Conservation (phyloP, 2,888 invertebrate species). For the Sesia apiformis region DNA sequence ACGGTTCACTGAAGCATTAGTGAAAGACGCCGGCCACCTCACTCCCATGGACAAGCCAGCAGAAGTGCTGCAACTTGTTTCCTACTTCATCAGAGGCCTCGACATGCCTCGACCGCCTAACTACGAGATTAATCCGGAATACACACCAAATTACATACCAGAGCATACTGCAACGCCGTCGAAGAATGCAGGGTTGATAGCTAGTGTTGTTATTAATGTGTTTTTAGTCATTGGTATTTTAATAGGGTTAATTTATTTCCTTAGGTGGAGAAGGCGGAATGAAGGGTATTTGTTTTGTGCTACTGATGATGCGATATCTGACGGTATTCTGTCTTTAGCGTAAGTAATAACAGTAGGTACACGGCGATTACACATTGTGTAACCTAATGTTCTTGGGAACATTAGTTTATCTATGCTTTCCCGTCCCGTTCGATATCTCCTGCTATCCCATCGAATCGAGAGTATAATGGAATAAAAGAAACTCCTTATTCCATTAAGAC, state of each 20-base stretch:
- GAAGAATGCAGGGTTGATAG: slow-evolving; percentile 22
- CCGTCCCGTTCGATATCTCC: too few relatives aligned
- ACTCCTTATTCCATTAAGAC: too few relatives aligned
- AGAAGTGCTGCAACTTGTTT: slow-evolving; percentile 41
- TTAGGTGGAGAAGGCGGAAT: slow-evolving; percentile 30
- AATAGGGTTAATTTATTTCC: slow-evolving; percentile 22
- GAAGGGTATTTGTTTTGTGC: slow-evolving; percentile 30
- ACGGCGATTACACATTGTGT: too few relatives aligned
- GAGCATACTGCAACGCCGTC: slow-evolving; percentile 3
- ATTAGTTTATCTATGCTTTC: too few relatives aligned
- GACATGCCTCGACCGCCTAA: slow-evolving; percentile 17
- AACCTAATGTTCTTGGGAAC: too few relatives aligned
- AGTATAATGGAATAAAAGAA: too few relatives aligned
- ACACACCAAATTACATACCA: not conserved
- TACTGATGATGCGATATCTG: slow-evolving; percentile 21
- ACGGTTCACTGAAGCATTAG: slow-evolving; percentile 69
- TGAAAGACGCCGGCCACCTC: slow-evolving; percentile 79
- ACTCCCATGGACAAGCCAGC: slow-evolving; percentile 75
- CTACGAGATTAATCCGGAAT: not conserved
- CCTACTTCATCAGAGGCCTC: slow-evolving; percentile 32
- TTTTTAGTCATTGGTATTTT: slow-evolving; percentile 26
- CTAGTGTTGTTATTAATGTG: slow-evolving; percentile 41
- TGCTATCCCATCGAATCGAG: too few relatives aligned
- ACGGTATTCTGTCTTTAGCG: not conserved
- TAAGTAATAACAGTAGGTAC: not conserved